These are phyloP conservation scores for Antrozous pallidus DNA, from an alignment of 2,797 vertebrate species.

Conservation along the genomic window DNA sequence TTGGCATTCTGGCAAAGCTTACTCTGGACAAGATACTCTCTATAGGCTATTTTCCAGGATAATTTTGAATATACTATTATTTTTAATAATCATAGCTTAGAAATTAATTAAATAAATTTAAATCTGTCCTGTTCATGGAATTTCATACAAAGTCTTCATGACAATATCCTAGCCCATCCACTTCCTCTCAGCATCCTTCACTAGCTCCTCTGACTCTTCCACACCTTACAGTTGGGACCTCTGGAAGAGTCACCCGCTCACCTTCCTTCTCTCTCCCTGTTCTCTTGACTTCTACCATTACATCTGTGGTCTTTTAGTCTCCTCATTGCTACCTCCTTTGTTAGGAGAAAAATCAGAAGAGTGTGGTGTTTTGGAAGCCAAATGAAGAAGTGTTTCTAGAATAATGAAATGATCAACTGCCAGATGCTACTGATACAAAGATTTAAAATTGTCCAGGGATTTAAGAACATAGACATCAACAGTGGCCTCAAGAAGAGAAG, in stretches of 20 bases:
- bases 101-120: slow-evolving; percentile 6
- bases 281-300: neutral
- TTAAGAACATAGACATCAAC: too few relatives aligned
- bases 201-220: neutral
- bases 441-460: too few relatives aligned
- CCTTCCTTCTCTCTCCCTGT: neutral
- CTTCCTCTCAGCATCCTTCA: neutral
- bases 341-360: too few relatives aligned
- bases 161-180: neutral
- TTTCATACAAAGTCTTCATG: neutral
- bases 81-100: neutral
- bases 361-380: too few relatives aligned
- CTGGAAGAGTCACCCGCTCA: neutral
- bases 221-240: fast-evolving
- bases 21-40: neutral
- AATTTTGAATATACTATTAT: neutral
- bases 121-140: neutral
- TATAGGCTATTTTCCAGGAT: neutral
- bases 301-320: too few relatives aligned
- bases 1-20: slow-evolving; percentile 3
- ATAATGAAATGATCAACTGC: too few relatives aligned
- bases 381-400: too few relatives aligned
- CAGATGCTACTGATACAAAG: too few relatives aligned
- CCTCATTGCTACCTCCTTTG: too few relatives aligned
- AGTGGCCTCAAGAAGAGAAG: too few relatives aligned